Base-by-base conservation (phyloP, 92 coral and sea anemone species). In the Parazoanthus swiftii region DNA sequence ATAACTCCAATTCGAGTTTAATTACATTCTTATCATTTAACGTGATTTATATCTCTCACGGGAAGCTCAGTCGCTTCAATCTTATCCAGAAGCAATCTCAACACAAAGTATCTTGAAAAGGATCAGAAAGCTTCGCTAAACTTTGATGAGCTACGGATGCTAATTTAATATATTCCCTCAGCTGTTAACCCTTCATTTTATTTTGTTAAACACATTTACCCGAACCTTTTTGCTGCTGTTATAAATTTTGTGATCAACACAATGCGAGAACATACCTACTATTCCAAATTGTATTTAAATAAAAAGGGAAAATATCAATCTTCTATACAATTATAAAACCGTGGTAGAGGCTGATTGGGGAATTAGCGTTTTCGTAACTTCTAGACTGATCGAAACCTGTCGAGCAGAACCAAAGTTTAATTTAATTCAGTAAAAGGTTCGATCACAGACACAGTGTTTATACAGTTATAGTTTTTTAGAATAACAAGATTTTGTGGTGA, bases 1-100 rank as follows among this genome's bases (percentile, higher is more conserved):
- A 84, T 58, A 68, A 54, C 20, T 9, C 8, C 29, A 48, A 50
- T 46, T 73, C 48, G 77, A 71, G 71, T 70, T 84, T 84, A 84
- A 84, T 84, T 84, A 29, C 54, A 44, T 13, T 50, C 39, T 68
- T 44, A 46, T 43, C 15, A 37, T 48, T 70, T 20, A 14, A 84
- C 23, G 43, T 71, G 46, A 84, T 84, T 46, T 29, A 44, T 37
- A 76, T 71, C 33, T 14, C 29, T 84, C 56, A 20, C 68, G 42
- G 79, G 77, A 84, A 20, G 79, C n/a, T 72, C n/a, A 48, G 20
- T 0, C 15, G 15, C 46, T 8, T 71, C 39, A 25, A 9, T 46
- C 20, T 23, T 39, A 65, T 46, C 29, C 33, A 8, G 67, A 44
- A 84, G 21, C 77, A 71, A 71, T 68, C 39, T 63, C 25, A 63